Percentiles rank a stretch among this genome's conserved stretches.
These are phyloP conservation scores for Cephalotes varians DNA, from an alignment of 2,888 invertebrate genomes.

Conservation along the genomic window DNA sequence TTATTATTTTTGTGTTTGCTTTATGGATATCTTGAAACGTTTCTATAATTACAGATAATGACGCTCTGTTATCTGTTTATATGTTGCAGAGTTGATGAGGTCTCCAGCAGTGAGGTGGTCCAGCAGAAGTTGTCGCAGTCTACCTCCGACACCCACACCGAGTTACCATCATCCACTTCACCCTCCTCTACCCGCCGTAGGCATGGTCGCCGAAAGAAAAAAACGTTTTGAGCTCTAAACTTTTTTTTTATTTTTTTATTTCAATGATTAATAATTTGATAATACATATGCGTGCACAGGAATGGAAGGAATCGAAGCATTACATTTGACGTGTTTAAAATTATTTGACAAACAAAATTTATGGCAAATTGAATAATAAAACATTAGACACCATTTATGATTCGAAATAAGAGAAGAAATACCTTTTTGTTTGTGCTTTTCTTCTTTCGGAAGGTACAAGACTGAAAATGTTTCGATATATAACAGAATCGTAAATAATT, in stretches of 20 bases:
- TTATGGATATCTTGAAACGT: neutral
- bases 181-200: slow-evolving; percentile 87
- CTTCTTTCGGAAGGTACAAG: slow-evolving; percentile 10
- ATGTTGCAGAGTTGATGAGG: slow-evolving; percentile 87
- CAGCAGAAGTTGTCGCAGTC: slow-evolving; percentile 85
- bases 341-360: slow-evolving; percentile 14
- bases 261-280: neutral
- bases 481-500: slow-evolving; percentile 26
- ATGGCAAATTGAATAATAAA: neutral
- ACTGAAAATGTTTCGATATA: slow-evolving; percentile 29
- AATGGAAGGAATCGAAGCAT: slow-evolving; percentile 3
- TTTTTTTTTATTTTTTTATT: neutral
- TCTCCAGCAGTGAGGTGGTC: slow-evolving; percentile 86
- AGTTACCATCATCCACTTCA: slow-evolving; percentile 81
- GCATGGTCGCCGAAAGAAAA: slow-evolving; percentile 91
- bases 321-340: neutral
- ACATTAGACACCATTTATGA: neutral
- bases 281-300: neutral
- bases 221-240: slow-evolving; percentile 89
- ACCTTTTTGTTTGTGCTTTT: neutral
- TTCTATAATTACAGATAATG: neutral
- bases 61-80: slow-evolving; percentile 49
- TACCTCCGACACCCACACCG: slow-evolving; percentile 83
- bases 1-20: neutral
- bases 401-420: neutral